Base-by-base conservation (phyloP, 2,888 invertebrate species). In the Anagyrus pseudococci region DNA sequence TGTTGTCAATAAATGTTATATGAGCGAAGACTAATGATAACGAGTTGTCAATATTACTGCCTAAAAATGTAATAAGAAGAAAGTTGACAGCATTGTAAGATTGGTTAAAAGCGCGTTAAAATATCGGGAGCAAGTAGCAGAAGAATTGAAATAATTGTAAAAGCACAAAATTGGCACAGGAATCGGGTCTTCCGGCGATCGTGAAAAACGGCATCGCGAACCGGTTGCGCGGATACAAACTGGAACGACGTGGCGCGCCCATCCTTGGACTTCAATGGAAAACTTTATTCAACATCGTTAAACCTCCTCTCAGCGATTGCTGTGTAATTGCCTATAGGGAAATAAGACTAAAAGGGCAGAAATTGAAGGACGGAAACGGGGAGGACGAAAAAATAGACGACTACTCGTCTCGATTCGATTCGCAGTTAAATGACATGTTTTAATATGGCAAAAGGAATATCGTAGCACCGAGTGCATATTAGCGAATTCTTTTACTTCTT, bases 221-320 rank as follows among this genome's bases (percentile, higher is more conserved):
- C 44, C 46, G 33, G 57, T 47, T 17, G 26, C 13, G 10, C 4
- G 17, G 40, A 55, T 64, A 43, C 57, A 33, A 62, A 60, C 52
- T 66, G 53, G 49, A 59, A 59, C 56, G 59, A 37, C 17, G 19
- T 19, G 54, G 53, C 59, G 41, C 58, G 50, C 60, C 67, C 61
- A 64, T 61, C 63, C 62, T 67, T 67, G 60, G 58, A 52, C 52
- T 58, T 64, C 58, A 56, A 58, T 64, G 67, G 67, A 67, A 67
- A 67, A 61, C 55, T 67, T 67, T 56, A 59, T 56, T 65, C 62
- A 55, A 58, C 62, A 54, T 58, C 59, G 54, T 62, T 62, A 60
- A 62, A 57, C 47, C 48, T 29, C 26, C 22, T 13, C 40, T n/a
- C 46, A 20, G 33, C 54, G 53, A 57, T 53, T 33, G 23, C 40